A percentile compares a stretch with the other conserved stretches of the same genome.
Conservation (phyloP, 23 tunicate genomes). For the Ciona savignyi region DNA sequence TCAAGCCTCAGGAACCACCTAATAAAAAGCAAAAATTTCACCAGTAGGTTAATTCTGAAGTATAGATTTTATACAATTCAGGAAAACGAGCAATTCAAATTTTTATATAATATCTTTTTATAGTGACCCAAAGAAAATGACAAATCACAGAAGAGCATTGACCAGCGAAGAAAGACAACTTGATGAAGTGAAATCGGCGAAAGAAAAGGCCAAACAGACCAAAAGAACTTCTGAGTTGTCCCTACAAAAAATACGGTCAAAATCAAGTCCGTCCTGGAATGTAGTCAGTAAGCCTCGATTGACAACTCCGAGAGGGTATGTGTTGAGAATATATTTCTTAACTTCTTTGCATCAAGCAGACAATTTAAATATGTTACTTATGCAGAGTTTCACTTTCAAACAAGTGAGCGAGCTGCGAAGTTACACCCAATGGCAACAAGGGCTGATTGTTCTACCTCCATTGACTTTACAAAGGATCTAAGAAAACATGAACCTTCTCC, state of each 20-base stretch:
- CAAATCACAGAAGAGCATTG: slow-evolving; percentile 10
- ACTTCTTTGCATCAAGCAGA: background rate
- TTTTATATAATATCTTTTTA: too few relatives aligned
- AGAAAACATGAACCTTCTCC: slow-evolving; percentile 68
- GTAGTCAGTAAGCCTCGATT: background rate
- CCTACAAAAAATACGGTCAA: slow-evolving; percentile 9
- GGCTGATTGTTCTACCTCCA: background rate
- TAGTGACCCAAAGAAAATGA: background rate
- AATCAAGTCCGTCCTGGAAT: background rate
- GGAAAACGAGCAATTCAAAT: too few relatives aligned
- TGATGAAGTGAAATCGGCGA: slow-evolving; percentile 21
- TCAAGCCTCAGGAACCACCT: background rate
- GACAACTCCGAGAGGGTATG: background rate
- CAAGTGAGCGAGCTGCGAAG: slow-evolving; percentile 40
- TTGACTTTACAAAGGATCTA: slow-evolving; percentile 17
- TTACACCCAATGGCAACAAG: slow-evolving; percentile 28
- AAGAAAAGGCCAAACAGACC: slow-evolving; percentile 15
- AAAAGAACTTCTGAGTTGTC: slow-evolving; percentile 13
- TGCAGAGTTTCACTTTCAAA: slow-evolving; percentile 61
- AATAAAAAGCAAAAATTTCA: background rate
- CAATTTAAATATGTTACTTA: too few relatives aligned
- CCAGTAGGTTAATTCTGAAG: too few relatives aligned
- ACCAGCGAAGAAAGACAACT: slow-evolving; percentile 52
- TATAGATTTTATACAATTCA: too few relatives aligned
- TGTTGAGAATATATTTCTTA: background rate